Base-by-base conservation (phyloP, 2,113 vertebrate species). In the Excalfactoria chinensis region DNA sequence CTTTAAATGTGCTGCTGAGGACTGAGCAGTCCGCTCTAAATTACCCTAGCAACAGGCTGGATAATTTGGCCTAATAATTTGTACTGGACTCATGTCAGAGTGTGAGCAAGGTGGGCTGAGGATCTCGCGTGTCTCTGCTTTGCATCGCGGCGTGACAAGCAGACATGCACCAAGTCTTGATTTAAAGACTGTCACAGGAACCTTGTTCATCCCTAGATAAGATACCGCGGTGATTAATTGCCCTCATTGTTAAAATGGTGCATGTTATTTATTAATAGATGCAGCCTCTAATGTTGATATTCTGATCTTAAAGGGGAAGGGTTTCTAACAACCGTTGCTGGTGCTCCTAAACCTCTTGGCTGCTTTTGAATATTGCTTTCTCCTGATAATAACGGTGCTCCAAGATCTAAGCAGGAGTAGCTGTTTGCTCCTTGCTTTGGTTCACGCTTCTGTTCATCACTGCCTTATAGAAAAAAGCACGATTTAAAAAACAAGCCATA, bases 401-500 rank as follows among this genome's bases (percentile, higher is more conserved):
- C 16, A 41, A 94, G 82, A 60, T 23, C 63, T 63, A 83, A 70
- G 92, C 71, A 82, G 94, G 95, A 86, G 58, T 26, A 88, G 35
- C 35, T 80, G 6, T 84, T 71, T 85, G 37, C 72, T 86, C 41
- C 44, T 70, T n/a, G 13, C 13, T 86, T 70, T 67, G 20, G 17
- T 91, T 62, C 64, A 40, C 2, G 9, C 49, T 89, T 93, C 75
- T 80, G 46, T 81, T 95, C 93, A 86, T 93, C 44, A 70, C 94
- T 93, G 91, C 88, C 93, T 85, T 95, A 95, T 89, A 94, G 92
- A 74, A 91, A 63, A 62, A 91, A 96, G 93, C 62, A 91, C 81
- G 90, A 95, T 96, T 97, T 90, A 79, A 95, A 96, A 96, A 96
- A 90, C 77, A 96, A 95, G 84, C 84, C 90, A 30, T 93, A 92